Evolutionary conservation across 2,113 vertebrate genomes (phyloP).

Genomic region (Ciconia maguari): DNA sequence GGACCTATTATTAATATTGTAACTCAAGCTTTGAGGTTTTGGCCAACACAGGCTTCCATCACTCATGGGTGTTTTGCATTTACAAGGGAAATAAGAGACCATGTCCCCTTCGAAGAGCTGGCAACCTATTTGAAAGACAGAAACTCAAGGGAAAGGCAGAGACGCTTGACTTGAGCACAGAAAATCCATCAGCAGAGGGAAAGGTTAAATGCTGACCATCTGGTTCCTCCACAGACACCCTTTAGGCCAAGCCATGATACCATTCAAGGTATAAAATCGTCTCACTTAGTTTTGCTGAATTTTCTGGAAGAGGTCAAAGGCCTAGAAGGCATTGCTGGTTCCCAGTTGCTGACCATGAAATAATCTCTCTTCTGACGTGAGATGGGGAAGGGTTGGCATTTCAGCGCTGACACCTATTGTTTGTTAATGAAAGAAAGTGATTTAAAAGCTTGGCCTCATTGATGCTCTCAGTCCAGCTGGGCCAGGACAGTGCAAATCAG

Average conservation of each 20-base stretch:
- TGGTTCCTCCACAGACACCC: not conserved
- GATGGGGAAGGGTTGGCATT: not conserved
- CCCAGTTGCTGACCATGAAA: not conserved
- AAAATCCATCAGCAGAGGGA: not conserved
- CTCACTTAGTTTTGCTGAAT: not conserved
- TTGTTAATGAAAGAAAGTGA: not conserved
- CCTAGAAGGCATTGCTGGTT: not conserved
- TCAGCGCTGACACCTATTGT: not conserved
- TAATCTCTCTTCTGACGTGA: not conserved
- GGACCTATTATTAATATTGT: not conserved
- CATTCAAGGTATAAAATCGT: not conserved
- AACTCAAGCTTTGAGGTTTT: not conserved
- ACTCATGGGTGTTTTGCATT: not conserved
- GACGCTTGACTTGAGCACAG: not conserved
- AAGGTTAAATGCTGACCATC: not conserved
- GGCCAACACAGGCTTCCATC: not conserved
- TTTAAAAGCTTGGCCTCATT: not conserved
- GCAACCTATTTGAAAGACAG: not conserved
- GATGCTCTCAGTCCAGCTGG: not conserved
- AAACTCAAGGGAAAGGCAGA: not conserved
- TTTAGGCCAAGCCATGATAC: not conserved
- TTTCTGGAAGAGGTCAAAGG: not conserved
- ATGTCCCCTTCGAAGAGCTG: not conserved
- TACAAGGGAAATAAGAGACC: not conserved
- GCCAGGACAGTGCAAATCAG: not conserved